phyloP scores from a whole-genome alignment of 1,140 invertebrate genomes.

The Micrasema minimum region DNA sequence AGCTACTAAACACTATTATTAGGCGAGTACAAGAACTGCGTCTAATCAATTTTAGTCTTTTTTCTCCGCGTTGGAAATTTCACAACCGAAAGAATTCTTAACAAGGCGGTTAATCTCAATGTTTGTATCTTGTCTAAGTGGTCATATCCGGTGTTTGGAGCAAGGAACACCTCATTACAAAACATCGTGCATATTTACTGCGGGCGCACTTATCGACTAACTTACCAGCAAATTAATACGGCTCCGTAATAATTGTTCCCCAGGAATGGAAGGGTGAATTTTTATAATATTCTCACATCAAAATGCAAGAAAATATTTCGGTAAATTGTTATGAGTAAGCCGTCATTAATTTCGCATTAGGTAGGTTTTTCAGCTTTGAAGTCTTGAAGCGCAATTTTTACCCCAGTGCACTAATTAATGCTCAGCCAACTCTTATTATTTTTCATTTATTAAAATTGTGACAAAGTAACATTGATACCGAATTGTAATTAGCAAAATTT shows the following conservation, averaged over 20 bases:
- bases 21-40: slow-evolving; percentile 11
- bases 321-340: too few relatives aligned
- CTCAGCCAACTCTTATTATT: too few relatives aligned
- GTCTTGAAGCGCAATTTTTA: too few relatives aligned
- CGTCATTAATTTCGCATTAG: too few relatives aligned
- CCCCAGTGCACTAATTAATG: too few relatives aligned
- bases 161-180: slow-evolving; percentile 47
- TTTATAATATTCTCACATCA: not conserved
- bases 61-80: slow-evolving; percentile 35
- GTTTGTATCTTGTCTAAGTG: slow-evolving; percentile 51
- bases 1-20: slow-evolving; percentile 37
- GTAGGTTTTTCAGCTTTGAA: too few relatives aligned
- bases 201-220: slow-evolving; percentile 12
- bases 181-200: slow-evolving; percentile 14
- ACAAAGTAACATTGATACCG: too few relatives aligned
- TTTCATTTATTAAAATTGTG: too few relatives aligned
- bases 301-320: not conserved
- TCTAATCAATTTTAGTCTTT: slow-evolving; percentile 46
- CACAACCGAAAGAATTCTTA: slow-evolving; percentile 50
- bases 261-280: slow-evolving; percentile 19
- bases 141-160: slow-evolving; percentile 40
- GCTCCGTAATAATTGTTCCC: slow-evolving; percentile 23
- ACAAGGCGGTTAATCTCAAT: slow-evolving; percentile 49
- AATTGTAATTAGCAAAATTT: too few relatives aligned
- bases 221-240: slow-evolving; percentile 36